Base-by-base conservation (phyloP, 2,113 vertebrate species). In the Austrofundulus limnaeus region DNA sequence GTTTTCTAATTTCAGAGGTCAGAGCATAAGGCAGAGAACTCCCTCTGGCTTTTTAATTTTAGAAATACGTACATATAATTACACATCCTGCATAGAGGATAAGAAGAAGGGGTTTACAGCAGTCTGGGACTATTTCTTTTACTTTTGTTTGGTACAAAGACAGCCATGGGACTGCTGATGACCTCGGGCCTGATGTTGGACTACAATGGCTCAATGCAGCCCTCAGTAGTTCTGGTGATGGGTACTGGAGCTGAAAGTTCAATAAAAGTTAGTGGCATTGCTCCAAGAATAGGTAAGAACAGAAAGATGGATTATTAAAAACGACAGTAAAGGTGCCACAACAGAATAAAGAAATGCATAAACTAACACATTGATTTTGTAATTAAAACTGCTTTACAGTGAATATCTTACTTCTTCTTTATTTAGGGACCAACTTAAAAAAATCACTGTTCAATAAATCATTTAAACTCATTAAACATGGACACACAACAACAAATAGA, bases 1-100 rank as follows among this genome's bases (percentile, higher is more conserved):
- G 69, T 84, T 84, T 84, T 84, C 75, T 78, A 79, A 81, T 84
- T 85, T 73, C 53, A 62, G 65, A 67, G 85, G 75, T 85, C 86
- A 79, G 50, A 59, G 58, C 39, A 63, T 47, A 69, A 77, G 82
- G 46, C 66, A 75, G 43, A 72, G 39, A 63, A 71, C 67, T 75
- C 63, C 69, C 66, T 64, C 58, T 25, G 34, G 83, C 73, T 54
- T 81, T 80, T 76, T 79, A 73, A 80, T 66, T 19, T 1, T 31
- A 59, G 58, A 78, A 75, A 78, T 82, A 82, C 63, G 80, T 64
- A 78, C 58, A 77, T 69, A 74, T 68, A 84, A 89, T 82, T 77
- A 75, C 39, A 59, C 21, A 61, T 60, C 74, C 60, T 62, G 65
- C 54, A 49, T 54, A 20, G 45, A 50, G 50, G 64, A 61, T 63